These are phyloP conservation scores for Rhinogobio ventralis DNA, from an alignment of 2,797 vertebrate species.

Conservation along the genomic window DNA sequence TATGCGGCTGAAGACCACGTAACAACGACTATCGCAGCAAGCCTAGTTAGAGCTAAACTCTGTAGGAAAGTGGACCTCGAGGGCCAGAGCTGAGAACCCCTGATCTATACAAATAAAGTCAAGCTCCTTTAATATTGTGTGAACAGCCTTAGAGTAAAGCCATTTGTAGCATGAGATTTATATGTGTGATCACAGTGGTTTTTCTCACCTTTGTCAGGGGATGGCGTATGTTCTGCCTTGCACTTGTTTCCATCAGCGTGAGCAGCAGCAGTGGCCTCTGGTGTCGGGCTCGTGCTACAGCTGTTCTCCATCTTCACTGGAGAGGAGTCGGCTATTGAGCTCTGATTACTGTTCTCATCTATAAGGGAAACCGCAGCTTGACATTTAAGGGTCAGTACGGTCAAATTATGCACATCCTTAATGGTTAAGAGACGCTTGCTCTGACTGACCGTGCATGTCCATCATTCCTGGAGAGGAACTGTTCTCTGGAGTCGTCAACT, in stretches of 20 bases:
- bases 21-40: too few relatives aligned
- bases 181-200: background rate
- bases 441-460: conserved; percentile 92
- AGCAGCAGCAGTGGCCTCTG: conserved; percentile 78
- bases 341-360: conserved; percentile 99
- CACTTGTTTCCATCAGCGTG: conserved; percentile 75
- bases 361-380: background rate
- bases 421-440: background rate
- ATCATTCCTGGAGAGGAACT: conserved; percentile 98
- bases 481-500: conserved; percentile 95
- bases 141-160: background rate
- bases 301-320: conserved; percentile 96
- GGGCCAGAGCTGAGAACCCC: background rate
- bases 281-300: conserved; percentile 92
- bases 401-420: background rate
- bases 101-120: background rate
- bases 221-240: conserved; percentile 85
- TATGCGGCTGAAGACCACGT: too few relatives aligned
- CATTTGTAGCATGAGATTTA: background rate
- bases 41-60: background rate
- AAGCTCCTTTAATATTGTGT: background rate
- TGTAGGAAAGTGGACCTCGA: background rate
- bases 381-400: background rate
- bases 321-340: conserved; percentile 95
- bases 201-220: conserved; percentile 77